A percentile compares a stretch with the other conserved stretches of the same genome.
Evolutionary conservation across 2,888 invertebrate species (phyloP).

Genomic region (Pocota personata): DNA sequence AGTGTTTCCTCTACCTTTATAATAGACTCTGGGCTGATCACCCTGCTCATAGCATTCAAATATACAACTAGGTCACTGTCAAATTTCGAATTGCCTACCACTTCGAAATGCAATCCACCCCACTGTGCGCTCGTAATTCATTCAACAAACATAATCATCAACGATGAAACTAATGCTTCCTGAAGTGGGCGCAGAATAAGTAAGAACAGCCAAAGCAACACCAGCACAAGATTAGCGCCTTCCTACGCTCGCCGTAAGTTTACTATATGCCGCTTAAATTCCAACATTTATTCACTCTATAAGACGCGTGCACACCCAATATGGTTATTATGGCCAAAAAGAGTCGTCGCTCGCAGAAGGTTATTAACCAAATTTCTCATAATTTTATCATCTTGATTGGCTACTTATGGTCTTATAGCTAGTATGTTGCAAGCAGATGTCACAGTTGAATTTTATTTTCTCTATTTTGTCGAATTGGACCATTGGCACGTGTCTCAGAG

Average conservation of each 20-base stretch:
- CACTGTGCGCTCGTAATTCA: slow-evolving; percentile 23
- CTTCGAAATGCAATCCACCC: neutral
- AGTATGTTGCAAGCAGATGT: slow-evolving; percentile 38
- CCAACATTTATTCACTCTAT: slow-evolving; percentile 17
- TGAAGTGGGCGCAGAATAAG: slow-evolving; percentile 56
- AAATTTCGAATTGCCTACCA: neutral
- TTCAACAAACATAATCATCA: slow-evolving; percentile 18
- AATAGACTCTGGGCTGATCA: no score
- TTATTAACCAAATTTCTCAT: slow-evolving; percentile 56
- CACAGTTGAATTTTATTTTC: slow-evolving; percentile 26
- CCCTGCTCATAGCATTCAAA: no score
- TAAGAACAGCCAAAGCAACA: neutral
- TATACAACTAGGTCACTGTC: no score
- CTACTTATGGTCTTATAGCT: slow-evolving; percentile 33
- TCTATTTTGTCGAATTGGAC: neutral
- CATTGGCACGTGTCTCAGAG: slow-evolving; percentile 16
- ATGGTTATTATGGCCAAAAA: slow-evolving; percentile 46
- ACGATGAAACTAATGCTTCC: slow-evolving; percentile 42
- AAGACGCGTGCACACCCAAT: slow-evolving; percentile 46
- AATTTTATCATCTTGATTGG: slow-evolving; percentile 52
- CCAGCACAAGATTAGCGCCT: slow-evolving; percentile 36
- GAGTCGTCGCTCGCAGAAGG: slow-evolving; percentile 41
- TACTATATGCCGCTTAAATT: slow-evolving; percentile 7
- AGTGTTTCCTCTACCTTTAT: no score
- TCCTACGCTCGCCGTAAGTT: slow-evolving; percentile 46